phyloP scores from a whole-genome alignment of 2,888 invertebrate species.

The Scotopteryx bipunctaria region DNA sequence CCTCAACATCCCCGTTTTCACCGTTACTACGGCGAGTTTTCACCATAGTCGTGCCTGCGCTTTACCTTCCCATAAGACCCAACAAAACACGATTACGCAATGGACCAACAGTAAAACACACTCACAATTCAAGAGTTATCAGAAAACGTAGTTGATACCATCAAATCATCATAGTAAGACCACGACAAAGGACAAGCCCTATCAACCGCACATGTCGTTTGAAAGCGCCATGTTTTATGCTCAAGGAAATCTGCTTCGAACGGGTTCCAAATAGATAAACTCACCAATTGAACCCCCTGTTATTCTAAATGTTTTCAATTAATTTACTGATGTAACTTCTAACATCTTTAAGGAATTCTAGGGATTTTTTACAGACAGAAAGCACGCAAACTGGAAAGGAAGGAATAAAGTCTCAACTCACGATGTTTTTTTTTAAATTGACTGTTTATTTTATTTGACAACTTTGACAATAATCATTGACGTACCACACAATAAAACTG shows the following conservation, averaged over 20 bases:
- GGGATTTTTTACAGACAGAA: slow-evolving; percentile 14
- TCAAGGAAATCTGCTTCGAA: slow-evolving; percentile 53
- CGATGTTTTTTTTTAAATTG: slow-evolving; percentile 79
- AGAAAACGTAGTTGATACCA: slow-evolving; percentile 47
- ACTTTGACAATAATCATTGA: background rate
- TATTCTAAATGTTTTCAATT: slow-evolving; percentile 28
- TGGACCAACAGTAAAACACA: slow-evolving; percentile 53
- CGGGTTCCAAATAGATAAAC: slow-evolving; percentile 52
- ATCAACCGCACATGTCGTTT: slow-evolving; percentile 77
- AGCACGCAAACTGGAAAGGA: slow-evolving; percentile 43
- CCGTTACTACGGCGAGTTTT: slow-evolving; percentile 83
- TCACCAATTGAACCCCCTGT: slow-evolving; percentile 61
- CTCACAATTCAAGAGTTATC: slow-evolving; percentile 52
- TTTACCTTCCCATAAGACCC: slow-evolving; percentile 62
- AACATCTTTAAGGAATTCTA: background rate
- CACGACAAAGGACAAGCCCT: slow-evolving; percentile 71
- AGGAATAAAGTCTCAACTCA: slow-evolving; percentile 56
- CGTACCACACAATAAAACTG: background rate
- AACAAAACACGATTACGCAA: slow-evolving; percentile 63
- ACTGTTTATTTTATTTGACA: slow-evolving; percentile 61
- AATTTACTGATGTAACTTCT: slow-evolving; percentile 1
- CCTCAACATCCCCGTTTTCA: slow-evolving; percentile 79
- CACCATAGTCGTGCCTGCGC: slow-evolving; percentile 74
- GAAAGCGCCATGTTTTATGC: slow-evolving; percentile 74
- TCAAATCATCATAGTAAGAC: slow-evolving; percentile 54